Base-by-base conservation (phyloP, 2,888 invertebrate species). In the Aelia acuminata region DNA sequence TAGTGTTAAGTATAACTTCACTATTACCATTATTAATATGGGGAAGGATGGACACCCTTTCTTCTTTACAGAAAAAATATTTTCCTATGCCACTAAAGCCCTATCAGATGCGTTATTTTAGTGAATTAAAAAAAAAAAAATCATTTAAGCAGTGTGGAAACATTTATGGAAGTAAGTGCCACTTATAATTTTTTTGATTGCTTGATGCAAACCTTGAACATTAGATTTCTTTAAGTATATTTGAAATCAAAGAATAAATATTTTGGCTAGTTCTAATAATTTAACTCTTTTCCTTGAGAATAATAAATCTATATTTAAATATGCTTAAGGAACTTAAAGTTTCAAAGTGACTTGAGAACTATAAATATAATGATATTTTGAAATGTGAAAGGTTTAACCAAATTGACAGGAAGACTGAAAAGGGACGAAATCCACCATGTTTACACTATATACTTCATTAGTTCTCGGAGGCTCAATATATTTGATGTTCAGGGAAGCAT, bases 361-460 rank as follows among this genome's bases (percentile, higher is more conserved):
- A 80, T n/a, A 80, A 80, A 80, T 43, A 80, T 80, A 80, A 43
- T 39, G 39, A 80, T 80, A 80, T 80, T 43, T 80, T 80, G 39
- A 80, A 80, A 80, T 80, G 43, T 80, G 43, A 80, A 80, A 80
- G 80, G 80, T 80, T 7, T 43, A n/a, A 35, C 80, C 1, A 47
- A 80, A 80, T 80, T 80, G 80, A 47, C n/a, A n/a, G 39, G 39
- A 80, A 43, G 75, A 75, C 75, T 39, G 39, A 75, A 70, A 35
- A 43, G 75, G 63, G 86, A 53, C 22, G 22, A 85, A 50, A 70
- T 57, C 63, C 48, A 70, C 31, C 26, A n/a, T 70, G 70, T 85
- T 85, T 43, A 85, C 85, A 85, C 85, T 85, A 85, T 85, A 85
- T 43, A 85, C 87, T 87, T 87, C 87, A 87, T 87, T 87, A 87